Evolutionary conservation across 2,797 vertebrate genomes (phyloP).

Genomic region (Aphelocoma californica): DNA sequence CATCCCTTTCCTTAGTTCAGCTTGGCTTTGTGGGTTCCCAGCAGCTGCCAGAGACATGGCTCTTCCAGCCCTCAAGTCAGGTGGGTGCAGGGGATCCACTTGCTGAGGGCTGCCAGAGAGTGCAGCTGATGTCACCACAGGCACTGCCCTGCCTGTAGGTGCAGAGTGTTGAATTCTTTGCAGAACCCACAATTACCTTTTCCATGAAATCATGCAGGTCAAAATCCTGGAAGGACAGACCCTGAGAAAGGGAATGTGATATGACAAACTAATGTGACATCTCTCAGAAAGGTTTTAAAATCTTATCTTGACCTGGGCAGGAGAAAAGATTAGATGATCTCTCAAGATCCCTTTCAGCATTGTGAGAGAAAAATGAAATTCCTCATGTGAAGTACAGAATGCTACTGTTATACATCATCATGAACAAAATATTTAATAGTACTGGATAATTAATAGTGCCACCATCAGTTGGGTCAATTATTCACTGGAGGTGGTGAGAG

Average conservation of each 20-base stretch:
- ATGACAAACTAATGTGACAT: background rate
- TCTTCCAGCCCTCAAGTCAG: background rate
- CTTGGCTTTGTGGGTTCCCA: background rate
- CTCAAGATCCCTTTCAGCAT: background rate
- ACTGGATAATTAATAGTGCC: background rate
- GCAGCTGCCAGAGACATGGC: background rate
- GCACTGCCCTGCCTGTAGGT: background rate
- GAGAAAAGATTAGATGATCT: background rate
- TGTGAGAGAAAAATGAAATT: background rate
- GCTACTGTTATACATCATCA: background rate
- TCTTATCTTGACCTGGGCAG: background rate
- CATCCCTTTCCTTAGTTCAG: background rate
- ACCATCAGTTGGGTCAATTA: background rate
- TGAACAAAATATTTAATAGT: background rate
- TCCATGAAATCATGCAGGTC: background rate
- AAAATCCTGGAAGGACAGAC: background rate
- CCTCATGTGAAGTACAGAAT: background rate
- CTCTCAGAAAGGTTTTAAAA: background rate
- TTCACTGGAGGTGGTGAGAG: background rate
- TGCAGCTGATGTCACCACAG: background rate
- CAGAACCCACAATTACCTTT: background rate
- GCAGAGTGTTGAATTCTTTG: background rate
- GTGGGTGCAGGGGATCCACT: fast-evolving
- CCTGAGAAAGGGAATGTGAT: background rate
- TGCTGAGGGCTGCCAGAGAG: background rate